Base-by-base conservation (phyloP, 2,113 vertebrate species). In the Loxodonta africana region DNA sequence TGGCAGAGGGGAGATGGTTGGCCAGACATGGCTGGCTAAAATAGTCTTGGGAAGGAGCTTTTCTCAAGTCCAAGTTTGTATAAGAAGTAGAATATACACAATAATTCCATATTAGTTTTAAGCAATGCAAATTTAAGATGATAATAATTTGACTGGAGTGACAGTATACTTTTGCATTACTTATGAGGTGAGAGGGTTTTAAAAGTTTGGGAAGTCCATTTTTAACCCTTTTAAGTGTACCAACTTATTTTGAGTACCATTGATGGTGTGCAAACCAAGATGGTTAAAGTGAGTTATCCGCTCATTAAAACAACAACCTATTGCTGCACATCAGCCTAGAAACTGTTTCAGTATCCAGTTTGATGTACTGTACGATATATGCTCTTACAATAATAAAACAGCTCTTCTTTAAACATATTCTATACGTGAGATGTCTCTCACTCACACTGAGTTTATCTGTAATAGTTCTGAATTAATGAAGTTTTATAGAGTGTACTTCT, bases 231-330 rank as follows among this genome's bases (percentile, higher is more conserved):
- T 80, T 87, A 88, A 78, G 82, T 11, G 62, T 53, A 77, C 4
- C 48, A n/a, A 12, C 10, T 37, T n/a, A 60, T 65, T 73, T 77
- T 95, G 57, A 92, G 76, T 12, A 82, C 65, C 30, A 37, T 12
- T 5, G 41, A 67, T 46, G n/a, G 18, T n/a, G 23, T n/a, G 82
- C 18, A 44, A 94, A 53, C 62, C 18, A 41, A 1, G 15, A 25
- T 91, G 46, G 30, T 93, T 95, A 88, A 53, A 83, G n/a, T 57
- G 73, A 97, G 37, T 91, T 91, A 96, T 57, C 46, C 65, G 71
- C 65, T 97, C 69, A 95, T 67, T 94, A 95, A 77, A 65, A 46
- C 12, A 82, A 80, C 37, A 91, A 60, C 81, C 62, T 69, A 28
- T 41, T 28, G 8, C 37, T 71, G 25, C 84, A 89, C 73, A 67